Evolutionary conservation across 2,797 vertebrate genomes (phyloP).

Genomic region (Caiman crocodilus): DNA sequence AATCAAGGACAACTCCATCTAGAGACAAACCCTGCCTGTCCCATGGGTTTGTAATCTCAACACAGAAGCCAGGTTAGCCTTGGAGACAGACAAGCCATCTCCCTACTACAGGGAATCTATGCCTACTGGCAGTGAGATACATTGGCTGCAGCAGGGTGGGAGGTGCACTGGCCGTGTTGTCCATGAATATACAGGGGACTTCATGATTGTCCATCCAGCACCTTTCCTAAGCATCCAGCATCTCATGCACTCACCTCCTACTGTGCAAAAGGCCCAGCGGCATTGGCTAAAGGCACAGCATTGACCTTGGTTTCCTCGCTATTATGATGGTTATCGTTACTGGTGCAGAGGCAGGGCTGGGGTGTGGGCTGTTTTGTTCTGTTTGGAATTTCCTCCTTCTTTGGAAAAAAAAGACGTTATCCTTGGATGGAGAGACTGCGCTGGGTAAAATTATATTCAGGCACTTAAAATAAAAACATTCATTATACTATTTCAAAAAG

Average conservation of each 20-base stretch:
- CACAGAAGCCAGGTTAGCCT: not conserved
- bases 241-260: not conserved
- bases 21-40: not conserved
- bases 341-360: not conserved
- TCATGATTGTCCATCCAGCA: not conserved
- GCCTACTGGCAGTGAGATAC: not conserved
- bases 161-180: not conserved
- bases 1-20: not conserved
- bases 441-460: constrained; percentile 60
- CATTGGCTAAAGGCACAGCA: not conserved
- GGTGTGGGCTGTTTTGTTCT: not conserved
- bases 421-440: not conserved
- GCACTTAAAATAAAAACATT: constrained; percentile 73
- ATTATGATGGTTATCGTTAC: not conserved
- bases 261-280: not conserved
- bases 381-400: not conserved
- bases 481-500: not conserved
- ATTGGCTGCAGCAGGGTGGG: not conserved
- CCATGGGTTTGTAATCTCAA: not conserved
- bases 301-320: not conserved
- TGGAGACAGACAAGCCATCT: not conserved
- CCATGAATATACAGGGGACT: not conserved
- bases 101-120: not conserved
- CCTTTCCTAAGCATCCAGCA: not conserved
- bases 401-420: not conserved